Evolutionary conservation across 2,888 invertebrate species (phyloP).

Genomic region (Trimorus sp.): DNA sequence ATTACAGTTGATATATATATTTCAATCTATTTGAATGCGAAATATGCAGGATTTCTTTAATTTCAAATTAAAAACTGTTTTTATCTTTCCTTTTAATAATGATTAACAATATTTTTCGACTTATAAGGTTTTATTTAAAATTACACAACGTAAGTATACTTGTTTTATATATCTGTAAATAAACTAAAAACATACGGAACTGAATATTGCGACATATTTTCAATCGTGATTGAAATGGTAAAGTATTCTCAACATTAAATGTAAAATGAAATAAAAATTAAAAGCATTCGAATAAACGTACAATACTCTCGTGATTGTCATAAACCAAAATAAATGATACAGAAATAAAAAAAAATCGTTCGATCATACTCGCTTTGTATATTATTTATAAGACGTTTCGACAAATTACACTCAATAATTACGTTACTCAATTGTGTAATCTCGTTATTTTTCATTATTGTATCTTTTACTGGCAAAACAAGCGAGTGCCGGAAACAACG

Average conservation of each 20-base stretch:
- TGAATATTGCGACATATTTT: no score
- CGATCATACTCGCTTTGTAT: slow-evolving; percentile 8
- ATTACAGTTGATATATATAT: no score
- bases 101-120: neutral
- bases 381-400: slow-evolving; percentile 28
- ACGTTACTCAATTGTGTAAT: slow-evolving; percentile 26
- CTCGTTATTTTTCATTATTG: slow-evolving; percentile 34
- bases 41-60: no score
- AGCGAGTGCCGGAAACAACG: slow-evolving; percentile 6
- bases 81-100: neutral
- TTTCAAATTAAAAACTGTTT: no score
- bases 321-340: neutral
- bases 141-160: neutral
- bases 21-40: no score
- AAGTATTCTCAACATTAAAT: neutral
- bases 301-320: neutral
- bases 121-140: neutral
- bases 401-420: slow-evolving; percentile 31
- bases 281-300: no score
- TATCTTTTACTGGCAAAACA: slow-evolving; percentile 8
- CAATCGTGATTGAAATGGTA: no score
- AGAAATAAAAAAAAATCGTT: slow-evolving; percentile 19
- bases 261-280: no score
- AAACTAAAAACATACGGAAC: no score
- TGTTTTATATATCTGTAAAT: neutral